Percentiles rank a stretch among this genome's conserved stretches.
These are phyloP conservation scores for Echiichthys vipera DNA, from an alignment of 2,797 vertebrate species.

Conservation along the genomic window DNA sequence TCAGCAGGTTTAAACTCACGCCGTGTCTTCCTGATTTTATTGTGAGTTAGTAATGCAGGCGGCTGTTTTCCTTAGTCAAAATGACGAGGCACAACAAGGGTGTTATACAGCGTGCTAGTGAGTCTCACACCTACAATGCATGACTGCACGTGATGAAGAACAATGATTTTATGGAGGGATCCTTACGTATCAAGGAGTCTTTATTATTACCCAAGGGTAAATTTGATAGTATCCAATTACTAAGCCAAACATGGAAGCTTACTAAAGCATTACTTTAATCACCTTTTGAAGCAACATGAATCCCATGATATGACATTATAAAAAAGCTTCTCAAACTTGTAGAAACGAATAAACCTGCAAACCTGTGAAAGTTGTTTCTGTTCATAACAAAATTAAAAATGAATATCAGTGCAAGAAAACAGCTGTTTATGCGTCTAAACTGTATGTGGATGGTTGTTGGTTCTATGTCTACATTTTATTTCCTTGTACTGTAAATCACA, in stretches of 20 bases:
- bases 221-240: too few species aligned
- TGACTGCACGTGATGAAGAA: neutral
- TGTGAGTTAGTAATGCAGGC: neutral
- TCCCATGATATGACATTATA: neutral
- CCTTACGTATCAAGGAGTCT: too few species aligned
- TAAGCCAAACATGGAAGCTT: too few species aligned
- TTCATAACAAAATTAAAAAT: neutral
- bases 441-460: neutral
- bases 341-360: neutral
- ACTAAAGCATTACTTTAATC: neutral
- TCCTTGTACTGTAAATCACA: neutral
- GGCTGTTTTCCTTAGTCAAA: constrained; percentile 5
- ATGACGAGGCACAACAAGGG: neutral
- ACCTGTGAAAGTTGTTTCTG: neutral
- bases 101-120: neutral
- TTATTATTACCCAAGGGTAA: too few species aligned
- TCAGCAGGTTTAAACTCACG: constrained; percentile 4
- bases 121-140: neutral
- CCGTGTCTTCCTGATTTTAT: neutral
- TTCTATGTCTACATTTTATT: neutral
- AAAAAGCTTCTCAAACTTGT: neutral
- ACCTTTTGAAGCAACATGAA: neutral
- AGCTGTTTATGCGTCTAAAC: neutral
- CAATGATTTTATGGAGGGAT: neutral
- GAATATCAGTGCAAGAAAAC: neutral